Conservation (phyloP, 2,113 vertebrate genomes). For the Octodon degus region DNA sequence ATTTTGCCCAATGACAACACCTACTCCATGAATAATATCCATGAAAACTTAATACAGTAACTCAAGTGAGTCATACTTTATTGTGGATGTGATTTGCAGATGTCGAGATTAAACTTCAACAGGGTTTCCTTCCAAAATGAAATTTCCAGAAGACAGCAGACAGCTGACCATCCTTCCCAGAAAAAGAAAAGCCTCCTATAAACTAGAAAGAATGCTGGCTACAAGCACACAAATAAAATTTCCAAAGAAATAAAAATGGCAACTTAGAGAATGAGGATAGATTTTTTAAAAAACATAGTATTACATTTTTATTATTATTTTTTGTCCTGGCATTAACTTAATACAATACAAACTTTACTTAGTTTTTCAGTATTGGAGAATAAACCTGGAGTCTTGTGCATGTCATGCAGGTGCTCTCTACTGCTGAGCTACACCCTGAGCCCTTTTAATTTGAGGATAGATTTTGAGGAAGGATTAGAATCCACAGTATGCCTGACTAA, state of each 20-base stretch:
- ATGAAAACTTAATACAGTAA: conserved; percentile 56
- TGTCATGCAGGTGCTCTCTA: too few relatives aligned
- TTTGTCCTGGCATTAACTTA: too few relatives aligned
- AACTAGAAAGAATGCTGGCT: neutral
- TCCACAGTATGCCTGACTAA: neutral
- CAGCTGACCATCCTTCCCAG: conserved; percentile 8
- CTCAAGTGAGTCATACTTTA: conserved; percentile 61
- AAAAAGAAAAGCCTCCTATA: conserved; percentile 56
- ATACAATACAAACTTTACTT: too few relatives aligned
- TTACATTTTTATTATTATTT: too few relatives aligned
- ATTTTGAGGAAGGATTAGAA: neutral
- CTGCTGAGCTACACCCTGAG: too few relatives aligned
- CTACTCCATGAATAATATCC: conserved; percentile 73
- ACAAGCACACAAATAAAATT: neutral
- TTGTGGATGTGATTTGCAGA: conserved; percentile 75
- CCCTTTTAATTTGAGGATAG: neutral
- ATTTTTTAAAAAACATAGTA: neutral
- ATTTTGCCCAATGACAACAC: conserved; percentile 72
- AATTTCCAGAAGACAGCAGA: conserved; percentile 60
- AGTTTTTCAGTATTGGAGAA: too few relatives aligned
- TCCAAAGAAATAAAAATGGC: neutral
- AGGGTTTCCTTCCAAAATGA: conserved; percentile 55
- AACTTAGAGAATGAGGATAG: neutral
- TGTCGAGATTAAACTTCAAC: conserved; percentile 60
- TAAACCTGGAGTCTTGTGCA: too few relatives aligned